phyloP scores from a whole-genome alignment of 2,113 vertebrate genomes.

The Hippolais icterina region DNA sequence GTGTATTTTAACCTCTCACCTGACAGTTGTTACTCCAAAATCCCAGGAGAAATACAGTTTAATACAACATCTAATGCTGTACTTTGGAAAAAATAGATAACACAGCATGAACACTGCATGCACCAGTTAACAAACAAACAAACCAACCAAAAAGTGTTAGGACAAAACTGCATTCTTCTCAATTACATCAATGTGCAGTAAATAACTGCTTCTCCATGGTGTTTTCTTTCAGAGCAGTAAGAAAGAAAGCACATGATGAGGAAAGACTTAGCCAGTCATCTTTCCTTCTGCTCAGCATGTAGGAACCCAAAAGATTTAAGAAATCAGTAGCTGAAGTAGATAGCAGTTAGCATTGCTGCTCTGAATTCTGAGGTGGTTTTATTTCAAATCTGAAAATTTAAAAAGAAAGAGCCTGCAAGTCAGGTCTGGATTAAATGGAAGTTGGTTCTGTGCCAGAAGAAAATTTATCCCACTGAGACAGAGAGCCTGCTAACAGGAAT shows the following conservation, averaged over 20 bases:
- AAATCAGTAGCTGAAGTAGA: not conserved
- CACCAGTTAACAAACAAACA: not conserved
- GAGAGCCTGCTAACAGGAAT: not conserved
- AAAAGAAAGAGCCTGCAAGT: not conserved
- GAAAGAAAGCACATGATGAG: not conserved
- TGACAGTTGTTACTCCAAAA: not conserved
- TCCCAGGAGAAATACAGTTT: not conserved
- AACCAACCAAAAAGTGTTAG: not conserved
- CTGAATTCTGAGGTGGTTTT: not conserved
- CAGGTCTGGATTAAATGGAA: constrained; percentile 3
- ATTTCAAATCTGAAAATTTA: not conserved
- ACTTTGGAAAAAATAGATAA: not conserved
- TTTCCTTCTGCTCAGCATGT: not conserved
- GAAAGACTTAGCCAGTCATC: not conserved
- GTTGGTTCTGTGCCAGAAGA: not conserved
- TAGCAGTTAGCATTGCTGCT: not conserved
- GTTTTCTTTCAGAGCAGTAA: not conserved
- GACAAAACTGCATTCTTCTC: not conserved
- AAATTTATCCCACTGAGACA: not conserved
- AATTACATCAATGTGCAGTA: not conserved
- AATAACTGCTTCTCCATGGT: not conserved
- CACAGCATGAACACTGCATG: not conserved
- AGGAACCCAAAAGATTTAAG: not conserved
- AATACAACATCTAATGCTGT: not conserved
- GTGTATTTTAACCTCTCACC: not conserved